A percentile compares a stretch with the other conserved stretches of the same genome.
These are phyloP conservation scores for Tipula helvola DNA, from an alignment of 2,888 invertebrate species.

Conservation along the genomic window DNA sequence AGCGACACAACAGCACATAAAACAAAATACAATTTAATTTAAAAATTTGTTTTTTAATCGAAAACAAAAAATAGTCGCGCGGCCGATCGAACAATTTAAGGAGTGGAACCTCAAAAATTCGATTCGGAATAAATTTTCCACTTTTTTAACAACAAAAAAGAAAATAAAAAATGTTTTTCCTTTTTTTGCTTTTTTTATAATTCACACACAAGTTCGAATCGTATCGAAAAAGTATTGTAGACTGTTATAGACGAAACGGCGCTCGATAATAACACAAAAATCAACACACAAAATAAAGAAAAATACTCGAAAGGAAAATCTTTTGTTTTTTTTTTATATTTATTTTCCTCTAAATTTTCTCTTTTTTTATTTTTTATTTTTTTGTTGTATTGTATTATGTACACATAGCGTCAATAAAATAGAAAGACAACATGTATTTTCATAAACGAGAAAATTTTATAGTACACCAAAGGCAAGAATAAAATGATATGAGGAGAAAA, in stretches of 20 bases:
- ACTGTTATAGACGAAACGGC: conserved; percentile 8
- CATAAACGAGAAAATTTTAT: neutral
- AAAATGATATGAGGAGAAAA: neutral
- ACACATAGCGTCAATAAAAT: neutral
- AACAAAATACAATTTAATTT: neutral
- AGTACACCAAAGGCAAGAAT: neutral
- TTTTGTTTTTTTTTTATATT: neutral
- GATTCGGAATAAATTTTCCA: neutral
- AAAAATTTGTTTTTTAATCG: neutral
- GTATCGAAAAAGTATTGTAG: neutral
- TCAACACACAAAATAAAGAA: neutral
- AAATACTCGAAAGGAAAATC: neutral
- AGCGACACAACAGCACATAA: neutral
- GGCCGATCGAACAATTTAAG: conserved; percentile 8
- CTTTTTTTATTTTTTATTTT: neutral
- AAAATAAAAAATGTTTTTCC: neutral
- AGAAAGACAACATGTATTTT: neutral
- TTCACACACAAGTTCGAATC: neutral
- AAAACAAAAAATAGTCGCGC: neutral
- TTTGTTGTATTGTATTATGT: neutral
- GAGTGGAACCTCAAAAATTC: neutral
- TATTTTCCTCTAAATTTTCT: neutral
- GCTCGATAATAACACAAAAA: neutral
- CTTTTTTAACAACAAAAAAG: neutral
- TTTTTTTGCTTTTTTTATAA: neutral